Evolutionary conservation across 2,797 vertebrate genomes (phyloP).

Genomic region (Chloroceryle inda): DNA sequence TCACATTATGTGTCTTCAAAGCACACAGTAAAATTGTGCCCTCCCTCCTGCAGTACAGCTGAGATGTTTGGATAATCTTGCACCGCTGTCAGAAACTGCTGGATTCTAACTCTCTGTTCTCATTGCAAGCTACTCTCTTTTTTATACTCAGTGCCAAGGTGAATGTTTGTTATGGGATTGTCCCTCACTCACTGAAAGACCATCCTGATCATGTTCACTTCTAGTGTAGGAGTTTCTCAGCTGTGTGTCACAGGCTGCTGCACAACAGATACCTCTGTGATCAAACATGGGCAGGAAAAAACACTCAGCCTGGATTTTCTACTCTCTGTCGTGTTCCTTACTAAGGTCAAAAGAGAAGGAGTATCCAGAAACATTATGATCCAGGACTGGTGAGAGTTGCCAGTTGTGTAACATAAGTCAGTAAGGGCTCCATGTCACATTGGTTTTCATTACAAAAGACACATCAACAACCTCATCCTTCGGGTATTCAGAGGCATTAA

Average conservation of each 20-base stretch:
- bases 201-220: rapidly evolving
- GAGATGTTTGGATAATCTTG: neutral
- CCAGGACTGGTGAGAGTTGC: neutral
- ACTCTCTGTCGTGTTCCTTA: neutral
- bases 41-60: neutral
- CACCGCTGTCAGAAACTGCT: neutral
- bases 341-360: neutral
- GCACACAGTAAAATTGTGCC: neutral
- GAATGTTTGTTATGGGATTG: neutral
- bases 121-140: neutral
- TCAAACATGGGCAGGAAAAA: neutral
- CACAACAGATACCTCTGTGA: neutral
- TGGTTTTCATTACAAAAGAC: neutral
- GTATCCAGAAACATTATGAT: neutral
- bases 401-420: neutral
- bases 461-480: neutral
- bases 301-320: neutral
- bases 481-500: neutral
- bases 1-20: neutral
- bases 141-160: neutral
- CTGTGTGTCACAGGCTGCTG: neutral
- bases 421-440: neutral
- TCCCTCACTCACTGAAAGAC: neutral
- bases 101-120: neutral
- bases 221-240: neutral